These are phyloP conservation scores for Philereme vetulata DNA, from an alignment of 2,888 invertebrate genomes.

Conservation along the genomic window DNA sequence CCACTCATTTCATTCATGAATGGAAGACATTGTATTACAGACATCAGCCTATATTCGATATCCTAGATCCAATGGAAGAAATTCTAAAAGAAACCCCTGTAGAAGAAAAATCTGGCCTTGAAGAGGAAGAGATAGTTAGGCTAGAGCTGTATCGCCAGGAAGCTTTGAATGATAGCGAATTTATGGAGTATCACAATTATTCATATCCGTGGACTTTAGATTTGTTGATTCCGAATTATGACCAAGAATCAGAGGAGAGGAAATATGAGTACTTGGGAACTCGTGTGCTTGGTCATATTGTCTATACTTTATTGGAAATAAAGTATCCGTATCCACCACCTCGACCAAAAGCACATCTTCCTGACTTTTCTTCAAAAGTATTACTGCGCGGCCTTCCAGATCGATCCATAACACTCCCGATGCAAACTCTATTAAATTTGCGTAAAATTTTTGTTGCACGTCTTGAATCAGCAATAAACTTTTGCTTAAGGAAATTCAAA, in stretches of 20 bases:
- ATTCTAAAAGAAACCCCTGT: constrained; percentile 56
- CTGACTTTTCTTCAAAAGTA: constrained; percentile 64
- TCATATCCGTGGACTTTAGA: constrained; percentile 81
- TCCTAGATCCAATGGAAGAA: constrained; percentile 68
- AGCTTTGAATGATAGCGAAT: constrained; percentile 79
- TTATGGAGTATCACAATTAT: constrained; percentile 82
- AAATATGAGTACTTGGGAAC: constrained; percentile 72
- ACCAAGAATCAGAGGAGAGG: constrained; percentile 69
- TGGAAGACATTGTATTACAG: constrained; percentile 84
- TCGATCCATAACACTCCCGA: constrained; percentile 60
- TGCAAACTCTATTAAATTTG: constrained; percentile 69
- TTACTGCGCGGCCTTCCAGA: constrained; percentile 74
- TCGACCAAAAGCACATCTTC: constrained; percentile 62
- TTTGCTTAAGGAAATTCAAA: constrained; percentile 81
- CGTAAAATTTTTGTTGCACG: constrained; percentile 71
- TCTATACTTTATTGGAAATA: constrained; percentile 77
- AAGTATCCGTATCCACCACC: constrained; percentile 73
- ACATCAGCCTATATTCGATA: constrained; percentile 81
- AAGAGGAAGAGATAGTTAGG: constrained; percentile 71
- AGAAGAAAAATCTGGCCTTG: constrained; percentile 55
- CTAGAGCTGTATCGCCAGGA: constrained; percentile 81
- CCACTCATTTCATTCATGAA: constrained; percentile 75
- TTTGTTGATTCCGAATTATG: constrained; percentile 68
- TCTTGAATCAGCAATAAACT: constrained; percentile 81
- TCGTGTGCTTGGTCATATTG: constrained; percentile 77